A percentile compares a stretch with the other conserved stretches of the same genome.
These are phyloP conservation scores for Brenthis daphne DNA, from an alignment of 2,888 invertebrate genomes.

Conservation along the genomic window DNA sequence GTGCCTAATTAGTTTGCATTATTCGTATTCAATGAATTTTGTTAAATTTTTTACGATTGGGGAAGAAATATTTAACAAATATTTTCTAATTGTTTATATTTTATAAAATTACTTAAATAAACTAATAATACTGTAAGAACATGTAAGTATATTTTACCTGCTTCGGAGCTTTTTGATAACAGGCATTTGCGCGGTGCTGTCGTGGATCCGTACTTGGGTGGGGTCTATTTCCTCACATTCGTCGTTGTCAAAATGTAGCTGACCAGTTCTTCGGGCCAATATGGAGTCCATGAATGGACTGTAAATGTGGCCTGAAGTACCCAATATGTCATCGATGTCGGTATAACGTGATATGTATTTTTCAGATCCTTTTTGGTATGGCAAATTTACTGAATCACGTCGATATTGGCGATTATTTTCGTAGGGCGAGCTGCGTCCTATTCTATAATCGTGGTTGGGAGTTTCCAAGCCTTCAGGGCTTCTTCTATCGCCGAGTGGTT, in stretches of 20 bases:
- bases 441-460: conserved; percentile 64
- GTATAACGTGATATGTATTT: conserved; percentile 92
- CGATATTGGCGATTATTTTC: conserved; percentile 84
- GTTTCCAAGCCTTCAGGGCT: conserved; percentile 90
- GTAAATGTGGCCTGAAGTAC: conserved; percentile 82
- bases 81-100: no score
- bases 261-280: conserved; percentile 69
- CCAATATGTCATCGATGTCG: conserved; percentile 95
- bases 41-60: no score
- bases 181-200: conserved; percentile 87
- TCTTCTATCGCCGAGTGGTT: conserved; percentile 88
- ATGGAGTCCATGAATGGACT: conserved; percentile 85
- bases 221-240: conserved; percentile 89
- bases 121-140: background rate
- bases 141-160: conserved; percentile 64
- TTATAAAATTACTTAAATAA: no score
- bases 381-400: conserved; percentile 46
- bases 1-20: no score
- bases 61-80: no score
- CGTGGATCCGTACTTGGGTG: conserved; percentile 90
- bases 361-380: conserved; percentile 63
- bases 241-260: conserved; percentile 69
- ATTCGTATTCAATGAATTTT: no score
- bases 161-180: conserved; percentile 84
- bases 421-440: conserved; percentile 84